Conservation (phyloP, 1,140 invertebrate species). For the Periplaneta americana region DNA sequence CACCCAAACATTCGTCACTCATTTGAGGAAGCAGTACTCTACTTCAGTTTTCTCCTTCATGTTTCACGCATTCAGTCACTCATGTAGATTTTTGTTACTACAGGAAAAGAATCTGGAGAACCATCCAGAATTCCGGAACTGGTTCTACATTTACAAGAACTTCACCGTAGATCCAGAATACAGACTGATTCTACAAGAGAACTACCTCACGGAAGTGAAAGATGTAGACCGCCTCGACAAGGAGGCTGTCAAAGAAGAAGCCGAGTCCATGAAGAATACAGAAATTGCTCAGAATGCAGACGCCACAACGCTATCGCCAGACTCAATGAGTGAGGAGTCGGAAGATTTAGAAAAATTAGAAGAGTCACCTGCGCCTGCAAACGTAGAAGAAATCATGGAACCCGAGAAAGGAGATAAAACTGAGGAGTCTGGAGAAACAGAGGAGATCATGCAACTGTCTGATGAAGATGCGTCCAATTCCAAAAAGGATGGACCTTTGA, state of each 20-base stretch:
- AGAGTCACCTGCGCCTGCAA: background rate
- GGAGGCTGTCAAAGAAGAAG: background rate
- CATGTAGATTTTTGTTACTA: too few species aligned
- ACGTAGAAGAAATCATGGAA: background rate
- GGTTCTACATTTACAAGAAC: conserved; percentile 58
- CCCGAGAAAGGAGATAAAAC: background rate
- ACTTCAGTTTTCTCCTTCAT: too few species aligned
- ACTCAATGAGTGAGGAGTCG: background rate
- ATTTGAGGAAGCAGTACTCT: too few species aligned
- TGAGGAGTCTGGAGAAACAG: background rate
- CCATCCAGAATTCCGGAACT: conserved; percentile 54
- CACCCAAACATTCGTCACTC: too few species aligned
- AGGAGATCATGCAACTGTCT: background rate
- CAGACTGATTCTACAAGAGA: conserved; percentile 46
- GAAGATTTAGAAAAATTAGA: background rate
- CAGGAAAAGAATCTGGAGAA: conserved; percentile 32
- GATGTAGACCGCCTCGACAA: background rate
- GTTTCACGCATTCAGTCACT: too few species aligned
- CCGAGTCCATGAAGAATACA: background rate
- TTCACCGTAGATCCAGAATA: conserved; percentile 51
- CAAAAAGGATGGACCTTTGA: background rate
- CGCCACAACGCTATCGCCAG: background rate
- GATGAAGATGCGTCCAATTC: background rate
- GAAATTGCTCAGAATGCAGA: background rate
- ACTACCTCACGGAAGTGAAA: conserved; percentile 53